Evolutionary conservation across 2,888 invertebrate species (phyloP).

Genomic region (Morpho achilles): DNA sequence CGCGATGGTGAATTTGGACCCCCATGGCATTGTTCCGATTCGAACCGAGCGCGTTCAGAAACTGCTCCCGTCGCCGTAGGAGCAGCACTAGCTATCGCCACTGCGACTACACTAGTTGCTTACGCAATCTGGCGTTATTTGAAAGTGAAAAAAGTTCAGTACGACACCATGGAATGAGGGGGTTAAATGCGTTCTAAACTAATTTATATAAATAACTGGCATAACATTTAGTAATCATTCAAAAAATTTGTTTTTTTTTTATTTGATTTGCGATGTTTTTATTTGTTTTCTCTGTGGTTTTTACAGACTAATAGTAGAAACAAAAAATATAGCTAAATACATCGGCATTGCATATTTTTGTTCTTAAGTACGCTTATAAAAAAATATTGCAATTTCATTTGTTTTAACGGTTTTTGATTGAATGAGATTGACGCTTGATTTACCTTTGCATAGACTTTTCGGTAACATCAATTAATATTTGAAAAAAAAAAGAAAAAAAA

Average conservation of each 20-base stretch:
- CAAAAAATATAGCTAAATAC: no score
- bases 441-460: no score
- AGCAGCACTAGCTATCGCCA: constrained; percentile 89
- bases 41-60: constrained; percentile 82
- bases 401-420: no score
- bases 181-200: constrained; percentile 35
- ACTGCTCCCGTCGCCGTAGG: constrained; percentile 89
- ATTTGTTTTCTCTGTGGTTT: no score
- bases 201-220: not conserved
- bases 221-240: not conserved
- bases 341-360: no score
- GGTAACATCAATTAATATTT: no score
- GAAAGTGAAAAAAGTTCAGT: constrained; percentile 94
- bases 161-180: constrained; percentile 91
- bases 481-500: no score
- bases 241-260: not conserved
- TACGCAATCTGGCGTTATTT: constrained; percentile 92
- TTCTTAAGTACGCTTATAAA: no score
- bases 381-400: no score
- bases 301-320: no score
- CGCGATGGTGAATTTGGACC: constrained; percentile 84
- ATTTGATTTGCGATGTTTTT: not conserved
- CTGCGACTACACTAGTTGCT: constrained; percentile 88
- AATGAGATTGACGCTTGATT: no score
- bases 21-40: constrained; percentile 82